Conservation (phyloP, 1,140 invertebrate species). For the Leptinotarsa defecta region DNA sequence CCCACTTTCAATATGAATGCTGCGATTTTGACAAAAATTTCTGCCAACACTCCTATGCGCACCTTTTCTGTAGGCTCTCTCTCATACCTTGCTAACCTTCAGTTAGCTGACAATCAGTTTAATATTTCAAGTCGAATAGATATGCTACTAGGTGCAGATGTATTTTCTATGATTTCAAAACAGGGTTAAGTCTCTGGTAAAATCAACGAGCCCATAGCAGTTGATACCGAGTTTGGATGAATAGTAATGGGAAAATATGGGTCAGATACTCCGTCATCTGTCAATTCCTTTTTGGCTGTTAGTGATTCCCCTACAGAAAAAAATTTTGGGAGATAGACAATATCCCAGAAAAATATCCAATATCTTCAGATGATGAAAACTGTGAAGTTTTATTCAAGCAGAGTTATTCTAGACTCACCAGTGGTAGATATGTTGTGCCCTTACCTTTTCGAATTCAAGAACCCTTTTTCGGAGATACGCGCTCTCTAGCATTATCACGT, state of each 20-base stretch:
- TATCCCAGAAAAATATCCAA: not conserved
- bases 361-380: not conserved
- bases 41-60: too few relatives aligned
- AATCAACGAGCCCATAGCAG: not conserved
- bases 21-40: too few relatives aligned
- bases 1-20: too few relatives aligned
- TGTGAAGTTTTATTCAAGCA: not conserved
- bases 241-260: not conserved
- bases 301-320: not conserved
- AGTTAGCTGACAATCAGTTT: too few relatives aligned
- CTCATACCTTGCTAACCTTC: too few relatives aligned
- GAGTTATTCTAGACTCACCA: not conserved
- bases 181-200: not conserved
- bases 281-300: not conserved
- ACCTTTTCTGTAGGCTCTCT: too few relatives aligned
- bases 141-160: not conserved
- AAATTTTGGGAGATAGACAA: not conserved
- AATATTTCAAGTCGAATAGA: not conserved
- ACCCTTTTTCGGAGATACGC: not conserved
- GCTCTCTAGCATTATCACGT: not conserved
- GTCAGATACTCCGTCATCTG: too few relatives aligned
- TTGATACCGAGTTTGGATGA: not conserved
- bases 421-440: not conserved
- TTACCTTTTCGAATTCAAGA: not conserved
- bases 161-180: too few relatives aligned